Conservation (phyloP, 2,797 vertebrate species). For the Pipistrellus pipistrellus region DNA sequence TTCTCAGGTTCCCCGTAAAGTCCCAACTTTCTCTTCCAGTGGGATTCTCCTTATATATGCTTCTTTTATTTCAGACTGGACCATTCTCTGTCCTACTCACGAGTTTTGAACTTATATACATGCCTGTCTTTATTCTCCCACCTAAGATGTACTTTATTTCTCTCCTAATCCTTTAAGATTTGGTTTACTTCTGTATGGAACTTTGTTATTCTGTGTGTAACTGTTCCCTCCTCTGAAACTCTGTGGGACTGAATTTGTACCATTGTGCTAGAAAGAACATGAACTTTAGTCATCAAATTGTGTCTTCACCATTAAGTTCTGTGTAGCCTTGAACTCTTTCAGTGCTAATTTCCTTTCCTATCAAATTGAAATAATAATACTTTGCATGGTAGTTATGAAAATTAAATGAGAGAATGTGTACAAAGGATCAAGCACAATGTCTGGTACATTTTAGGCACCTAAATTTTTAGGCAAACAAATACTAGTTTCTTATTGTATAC, state of each 20-base stretch:
- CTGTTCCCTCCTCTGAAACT: background rate
- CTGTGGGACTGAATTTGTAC: background rate
- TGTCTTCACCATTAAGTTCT: background rate
- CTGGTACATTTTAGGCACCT: background rate
- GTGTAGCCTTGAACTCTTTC: background rate
- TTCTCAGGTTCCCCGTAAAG: background rate
- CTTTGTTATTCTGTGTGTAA: background rate
- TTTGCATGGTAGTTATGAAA: background rate
- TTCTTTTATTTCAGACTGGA: background rate
- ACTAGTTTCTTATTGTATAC: background rate
- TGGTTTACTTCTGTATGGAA: background rate
- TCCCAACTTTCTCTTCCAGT: background rate
- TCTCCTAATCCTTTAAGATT: background rate
- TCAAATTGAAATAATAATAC: slow-evolving; percentile 29
- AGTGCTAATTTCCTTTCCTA: slow-evolving; percentile 9
- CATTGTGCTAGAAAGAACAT: background rate
- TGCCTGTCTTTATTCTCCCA: slow-evolving; percentile 3
- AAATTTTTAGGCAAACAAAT: slow-evolving; percentile 5
- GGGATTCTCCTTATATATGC: background rate
- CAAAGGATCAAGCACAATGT: background rate
- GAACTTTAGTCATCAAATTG: background rate
- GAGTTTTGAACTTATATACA: slow-evolving; percentile 21
- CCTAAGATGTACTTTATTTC: background rate
- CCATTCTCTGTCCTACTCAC: background rate
- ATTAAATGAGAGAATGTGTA: slow-evolving; percentile 4